Evolutionary conservation across 2,888 invertebrate genomes (phyloP), one percentile per base, ranked within the genome.

Genomic region (Nymphalis urticae): DNA sequence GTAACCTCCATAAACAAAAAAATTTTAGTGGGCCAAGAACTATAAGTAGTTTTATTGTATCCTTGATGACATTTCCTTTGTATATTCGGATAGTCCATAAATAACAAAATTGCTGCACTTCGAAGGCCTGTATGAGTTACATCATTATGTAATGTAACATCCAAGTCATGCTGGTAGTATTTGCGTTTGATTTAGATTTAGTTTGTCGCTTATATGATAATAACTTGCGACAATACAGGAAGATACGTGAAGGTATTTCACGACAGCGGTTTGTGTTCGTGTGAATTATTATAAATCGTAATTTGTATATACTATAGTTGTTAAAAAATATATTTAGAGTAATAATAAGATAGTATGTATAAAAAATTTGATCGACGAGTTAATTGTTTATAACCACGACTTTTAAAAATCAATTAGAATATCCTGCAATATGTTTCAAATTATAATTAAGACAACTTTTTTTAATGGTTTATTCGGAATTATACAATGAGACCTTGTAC

Each of bases 201-300:
- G 72, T 77, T 75, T 72, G 70, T 69, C 72, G 73, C 72, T 65
- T 72, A 70, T 72, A 72, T 76, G 82, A 66, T 83, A 84, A 83
- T 77, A 74, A 72, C 68, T 80, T 80, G 71, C 67, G 77, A 75
- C 76, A 80, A 82, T 79, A 79, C 72, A 70, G 73, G 74, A 74
- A 72, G 61, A 69, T 68, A 70, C 72, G 67, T 68, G 68, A 58
- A 69, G 67, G 66, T 64, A 71, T 69, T 69, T 72, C 71, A 71
- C 66, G 71, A 72, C 73, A 62, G 17, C 56, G n/a, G 21, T 16
- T 13, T 51, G 42, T 51, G 68, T 48, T 64, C 36, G 59, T 67
- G 62, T 70, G 32, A 70, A 64, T 67, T 69, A 48, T 64, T 67
- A 62, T 62, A 42, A 64, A 61, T 64, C 58, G 54, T 42, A 48